phyloP scores from a whole-genome alignment of 2,888 invertebrate genomes.

The Pasiphila rectangulata region DNA sequence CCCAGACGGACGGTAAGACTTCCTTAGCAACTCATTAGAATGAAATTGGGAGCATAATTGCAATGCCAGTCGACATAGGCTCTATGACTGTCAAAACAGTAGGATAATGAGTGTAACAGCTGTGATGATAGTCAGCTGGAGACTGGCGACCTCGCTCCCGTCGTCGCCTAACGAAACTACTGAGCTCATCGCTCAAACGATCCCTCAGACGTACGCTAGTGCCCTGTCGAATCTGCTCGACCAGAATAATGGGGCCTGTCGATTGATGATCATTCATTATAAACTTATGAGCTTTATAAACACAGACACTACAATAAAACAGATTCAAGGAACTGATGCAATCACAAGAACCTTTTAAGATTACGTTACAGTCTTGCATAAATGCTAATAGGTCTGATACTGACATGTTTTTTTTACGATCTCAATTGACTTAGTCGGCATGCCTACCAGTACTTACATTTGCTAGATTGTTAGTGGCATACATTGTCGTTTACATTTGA shows the following conservation, averaged over 20 bases:
- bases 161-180: constrained; percentile 49
- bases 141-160: constrained; percentile 42
- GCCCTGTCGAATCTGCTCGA: constrained; percentile 49
- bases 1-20: too few relatives aligned
- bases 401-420: too few relatives aligned
- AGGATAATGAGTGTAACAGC: constrained; percentile 65
- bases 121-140: constrained; percentile 62
- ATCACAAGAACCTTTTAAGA: constrained; percentile 24
- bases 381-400: constrained; percentile 13
- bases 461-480: neutral
- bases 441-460: neutral
- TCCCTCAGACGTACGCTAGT: constrained; percentile 22
- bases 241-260: constrained; percentile 61
- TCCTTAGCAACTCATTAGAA: neutral
- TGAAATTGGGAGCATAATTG: constrained; percentile 32
- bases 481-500: too few relatives aligned
- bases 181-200: constrained; percentile 68
- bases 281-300: constrained; percentile 45
- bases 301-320: constrained; percentile 50
- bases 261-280: constrained; percentile 52
- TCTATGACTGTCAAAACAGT: constrained; percentile 46
- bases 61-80: constrained; percentile 42
- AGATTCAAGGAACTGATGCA: constrained; percentile 43
- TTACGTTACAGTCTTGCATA: constrained; percentile 31
- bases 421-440: too few relatives aligned